These are phyloP conservation scores for Pelecanoides urinatrix DNA, from an alignment of 2,113 vertebrate genomes.

Conservation along the genomic window DNA sequence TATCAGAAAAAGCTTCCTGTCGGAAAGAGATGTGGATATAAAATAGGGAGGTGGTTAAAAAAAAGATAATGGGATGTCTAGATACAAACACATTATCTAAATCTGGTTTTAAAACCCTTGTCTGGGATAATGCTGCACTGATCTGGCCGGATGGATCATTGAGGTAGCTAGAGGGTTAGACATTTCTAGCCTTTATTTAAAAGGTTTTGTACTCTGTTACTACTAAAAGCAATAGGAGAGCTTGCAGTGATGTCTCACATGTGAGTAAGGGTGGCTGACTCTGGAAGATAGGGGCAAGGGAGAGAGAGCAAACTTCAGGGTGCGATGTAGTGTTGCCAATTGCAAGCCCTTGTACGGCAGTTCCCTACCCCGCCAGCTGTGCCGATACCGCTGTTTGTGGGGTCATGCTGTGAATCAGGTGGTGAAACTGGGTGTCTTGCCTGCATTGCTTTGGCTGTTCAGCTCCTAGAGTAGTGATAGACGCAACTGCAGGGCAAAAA, in stretches of 20 bases:
- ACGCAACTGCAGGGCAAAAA: neutral
- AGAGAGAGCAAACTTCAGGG: neutral
- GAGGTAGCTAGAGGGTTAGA: neutral
- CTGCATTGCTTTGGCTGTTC: neutral
- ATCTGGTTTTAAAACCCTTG: neutral
- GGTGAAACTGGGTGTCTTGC: neutral
- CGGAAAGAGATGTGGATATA: neutral
- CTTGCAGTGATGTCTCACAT: neutral
- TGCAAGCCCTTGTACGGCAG: accelerated
- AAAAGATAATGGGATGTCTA: neutral
- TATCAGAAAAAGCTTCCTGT: neutral
- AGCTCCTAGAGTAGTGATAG: neutral
- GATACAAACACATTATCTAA: neutral
- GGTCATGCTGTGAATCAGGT: neutral
- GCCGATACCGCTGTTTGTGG: neutral
- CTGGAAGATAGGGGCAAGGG: neutral
- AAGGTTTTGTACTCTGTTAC: neutral
- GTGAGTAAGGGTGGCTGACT: neutral
- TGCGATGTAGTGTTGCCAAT: accelerated
- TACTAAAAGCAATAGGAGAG: neutral
- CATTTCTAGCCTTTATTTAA: neutral
- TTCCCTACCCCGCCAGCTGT: neutral
- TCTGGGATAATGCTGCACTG: neutral
- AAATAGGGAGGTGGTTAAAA: neutral
- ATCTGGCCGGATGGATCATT: accelerated